Base-by-base conservation (phyloP, 2,797 vertebrate genomes). In the Sebastes vulpes region DNA sequence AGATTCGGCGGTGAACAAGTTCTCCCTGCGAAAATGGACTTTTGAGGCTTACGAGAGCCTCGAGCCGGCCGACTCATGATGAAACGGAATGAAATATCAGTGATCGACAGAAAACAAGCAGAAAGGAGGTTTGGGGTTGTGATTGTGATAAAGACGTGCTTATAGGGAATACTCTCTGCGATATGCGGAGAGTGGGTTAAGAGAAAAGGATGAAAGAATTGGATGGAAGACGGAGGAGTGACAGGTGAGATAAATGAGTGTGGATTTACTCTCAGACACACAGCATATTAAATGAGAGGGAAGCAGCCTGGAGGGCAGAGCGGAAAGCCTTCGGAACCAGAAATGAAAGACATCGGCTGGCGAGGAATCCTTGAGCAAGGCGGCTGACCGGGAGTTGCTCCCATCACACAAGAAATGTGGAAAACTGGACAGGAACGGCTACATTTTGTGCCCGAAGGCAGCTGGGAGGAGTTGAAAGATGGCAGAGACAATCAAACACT, bases 81-180 rank as follows among this genome's bases (percentile, higher is more conserved):
- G 92, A 94, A 95, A 94, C 54, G 46, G 89, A 92, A 89, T 90
- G 83, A 93, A 94, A 94, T 70, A 87, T 86, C 76, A 65, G 78
- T 4, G 35, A 81, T 67, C 35, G 65, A 77, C 79, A 70, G 72
- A 76, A 88, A 85, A 83, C 66, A 81, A 66, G 81, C 16, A 46
- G 1, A 35, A 35, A 52, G 42, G 32, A 68, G 46, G 56, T 61
- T 23, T 6, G 3, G 9, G 20, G 65, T 46, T 68, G 38, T 46
- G 78, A 78, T 67, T 83, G 77, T 66, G 74, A 71, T 83, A 59
- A 82, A 88, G 81, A 79, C 3, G 21, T 42, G 64, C 68, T 76
- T 57, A 26, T 38, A 12, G 70, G 59, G 72, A 74, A 75, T 32
- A 29, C 28, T 64, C 25, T 2, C 25, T 1, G 25, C 3, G 9